phyloP scores from a whole-genome alignment of 2,888 invertebrate species.

The Mimachlamys varia region DNA sequence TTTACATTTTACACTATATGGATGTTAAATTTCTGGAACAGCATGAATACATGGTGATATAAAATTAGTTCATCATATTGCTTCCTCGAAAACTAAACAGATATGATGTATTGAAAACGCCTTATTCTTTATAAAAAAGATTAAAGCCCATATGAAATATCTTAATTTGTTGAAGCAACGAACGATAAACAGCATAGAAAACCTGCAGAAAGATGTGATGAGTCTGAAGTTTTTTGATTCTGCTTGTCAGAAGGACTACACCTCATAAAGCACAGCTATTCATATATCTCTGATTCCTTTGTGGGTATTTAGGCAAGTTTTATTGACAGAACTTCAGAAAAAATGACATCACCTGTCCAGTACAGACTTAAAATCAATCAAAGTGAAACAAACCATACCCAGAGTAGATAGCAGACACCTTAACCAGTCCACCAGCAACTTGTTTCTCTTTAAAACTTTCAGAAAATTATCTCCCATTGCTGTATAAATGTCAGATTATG shows the following conservation, averaged over 20 bases:
- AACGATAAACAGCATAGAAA: neutral
- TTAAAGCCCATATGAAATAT: too few relatives aligned
- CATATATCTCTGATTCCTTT: neutral
- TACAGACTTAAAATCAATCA: conserved; percentile 15
- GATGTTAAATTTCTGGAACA: too few relatives aligned
- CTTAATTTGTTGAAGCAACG: neutral
- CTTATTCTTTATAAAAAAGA: neutral
- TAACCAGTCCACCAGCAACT: neutral
- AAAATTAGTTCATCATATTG: neutral
- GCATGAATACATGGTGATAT: too few relatives aligned
- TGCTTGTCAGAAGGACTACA: neutral
- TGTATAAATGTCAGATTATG: neutral
- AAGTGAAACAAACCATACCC: conserved; percentile 23
- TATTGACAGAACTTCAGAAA: neutral
- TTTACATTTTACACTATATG: too few relatives aligned
- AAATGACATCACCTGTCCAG: neutral
- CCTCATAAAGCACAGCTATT: neutral
- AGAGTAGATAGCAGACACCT: neutral
- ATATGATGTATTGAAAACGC: neutral
- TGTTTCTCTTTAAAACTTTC: conserved; percentile 7
- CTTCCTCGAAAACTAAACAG: neutral
- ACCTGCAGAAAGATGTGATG: neutral
- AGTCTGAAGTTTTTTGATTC: neutral
- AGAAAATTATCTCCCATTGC: neutral
- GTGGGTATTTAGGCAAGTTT: neutral